Percentiles rank a stretch among this genome's conserved stretches.
phyloP scores from a whole-genome alignment of 2,888 invertebrate species.

The Napeogenes inachia region DNA sequence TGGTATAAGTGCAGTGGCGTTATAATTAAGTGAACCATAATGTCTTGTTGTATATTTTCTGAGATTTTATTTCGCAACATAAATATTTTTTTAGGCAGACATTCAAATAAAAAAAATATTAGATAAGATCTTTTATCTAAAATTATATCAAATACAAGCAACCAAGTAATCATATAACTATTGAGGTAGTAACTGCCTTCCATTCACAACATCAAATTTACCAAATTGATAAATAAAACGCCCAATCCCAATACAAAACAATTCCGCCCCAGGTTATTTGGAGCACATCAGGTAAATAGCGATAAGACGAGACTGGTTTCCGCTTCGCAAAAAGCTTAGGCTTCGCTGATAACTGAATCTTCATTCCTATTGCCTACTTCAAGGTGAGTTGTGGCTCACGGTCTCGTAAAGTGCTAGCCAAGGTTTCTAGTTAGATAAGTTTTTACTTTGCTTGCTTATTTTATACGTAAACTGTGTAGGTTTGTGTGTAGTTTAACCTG shows the following conservation, averaged over 20 bases:
- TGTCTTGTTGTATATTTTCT: too few relatives aligned
- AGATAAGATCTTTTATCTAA: too few relatives aligned
- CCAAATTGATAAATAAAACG: slow-evolving; percentile 6
- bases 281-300: slow-evolving; percentile 24
- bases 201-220: background rate
- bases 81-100: too few relatives aligned
- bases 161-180: too few relatives aligned
- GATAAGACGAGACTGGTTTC: slow-evolving; percentile 36
- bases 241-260: background rate
- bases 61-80: too few relatives aligned
- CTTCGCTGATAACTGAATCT: slow-evolving; percentile 35
- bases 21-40: too few relatives aligned
- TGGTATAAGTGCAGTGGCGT: too few relatives aligned
- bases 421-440: slow-evolving; percentile 16
- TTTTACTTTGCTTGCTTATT: slow-evolving; percentile 11
- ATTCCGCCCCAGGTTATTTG: slow-evolving; percentile 8
- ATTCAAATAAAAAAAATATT: too few relatives aligned
- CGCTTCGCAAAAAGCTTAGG: slow-evolving; percentile 36
- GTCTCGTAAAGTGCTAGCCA: slow-evolving; percentile 18
- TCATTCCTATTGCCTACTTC: slow-evolving; percentile 25
- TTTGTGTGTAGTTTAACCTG: slow-evolving; percentile 1
- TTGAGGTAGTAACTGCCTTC: background rate
- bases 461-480: background rate
- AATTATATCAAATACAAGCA: too few relatives aligned
- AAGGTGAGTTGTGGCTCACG: slow-evolving; percentile 25